Percentiles rank a stretch among this genome's conserved stretches.
Evolutionary conservation across 2,888 invertebrate genomes (phyloP).

Genomic region (Macaria notata): DNA sequence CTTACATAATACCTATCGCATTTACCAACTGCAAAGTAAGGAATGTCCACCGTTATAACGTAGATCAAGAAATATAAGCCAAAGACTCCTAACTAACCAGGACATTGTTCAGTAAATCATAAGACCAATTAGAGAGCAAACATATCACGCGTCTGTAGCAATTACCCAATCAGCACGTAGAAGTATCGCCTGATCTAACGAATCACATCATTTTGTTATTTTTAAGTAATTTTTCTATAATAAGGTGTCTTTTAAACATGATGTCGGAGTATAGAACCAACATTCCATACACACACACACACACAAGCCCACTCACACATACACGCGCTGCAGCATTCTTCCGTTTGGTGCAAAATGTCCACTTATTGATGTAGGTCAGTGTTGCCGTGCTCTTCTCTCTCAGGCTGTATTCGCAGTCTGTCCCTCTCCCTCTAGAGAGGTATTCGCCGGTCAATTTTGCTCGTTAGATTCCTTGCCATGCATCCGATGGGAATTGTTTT

Average conservation of each 20-base stretch:
- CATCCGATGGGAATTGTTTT: conserved; percentile 15
- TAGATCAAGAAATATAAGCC: neutral
- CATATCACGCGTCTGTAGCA: too few species aligned
- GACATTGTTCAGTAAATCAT: too few species aligned
- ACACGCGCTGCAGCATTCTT: conserved; percentile 51
- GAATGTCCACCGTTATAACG: conserved; percentile 9
- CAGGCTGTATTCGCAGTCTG: conserved; percentile 10
- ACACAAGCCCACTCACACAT: conserved; percentile 1
- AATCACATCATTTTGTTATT: too few species aligned
- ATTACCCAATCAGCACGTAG: too few species aligned
- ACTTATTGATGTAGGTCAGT: conserved; percentile 77
- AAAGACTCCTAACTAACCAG: too few species aligned
- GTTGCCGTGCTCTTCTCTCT: conserved; percentile 44
- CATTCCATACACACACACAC: conserved; percentile 17
- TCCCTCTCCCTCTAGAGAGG: conserved; percentile 46
- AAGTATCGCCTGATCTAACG: too few species aligned
- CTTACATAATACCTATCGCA: neutral
- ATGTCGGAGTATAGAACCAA: neutral
- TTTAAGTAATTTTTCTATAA: too few species aligned
- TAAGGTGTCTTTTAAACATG: too few species aligned
- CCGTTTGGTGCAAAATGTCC: conserved; percentile 58
- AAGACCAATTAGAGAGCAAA: too few species aligned
- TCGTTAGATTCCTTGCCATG: conserved; percentile 34
- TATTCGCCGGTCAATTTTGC: conserved; percentile 57
- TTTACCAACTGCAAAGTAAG: neutral